Conservation (phyloP, 2,888 invertebrate species). For the Stegana nigrithorax region DNA sequence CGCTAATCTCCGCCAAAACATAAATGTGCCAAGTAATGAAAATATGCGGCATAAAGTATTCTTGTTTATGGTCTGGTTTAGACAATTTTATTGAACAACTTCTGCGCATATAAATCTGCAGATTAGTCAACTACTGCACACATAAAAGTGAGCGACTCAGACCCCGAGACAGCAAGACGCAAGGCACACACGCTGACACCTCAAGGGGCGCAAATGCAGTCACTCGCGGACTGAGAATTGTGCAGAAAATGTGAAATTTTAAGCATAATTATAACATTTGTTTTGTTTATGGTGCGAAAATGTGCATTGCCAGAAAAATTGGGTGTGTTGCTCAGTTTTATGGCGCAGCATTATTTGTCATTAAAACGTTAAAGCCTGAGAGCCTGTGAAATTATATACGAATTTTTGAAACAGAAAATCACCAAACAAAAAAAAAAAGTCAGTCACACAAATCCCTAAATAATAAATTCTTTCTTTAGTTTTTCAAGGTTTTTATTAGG, state of each 20-base stretch:
- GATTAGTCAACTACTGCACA: slow-evolving; percentile 53
- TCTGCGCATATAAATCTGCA: slow-evolving; percentile 65
- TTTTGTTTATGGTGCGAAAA: slow-evolving; percentile 41
- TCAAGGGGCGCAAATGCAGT: too few relatives aligned
- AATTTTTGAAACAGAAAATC: neutral
- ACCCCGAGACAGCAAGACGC: slow-evolving; percentile 14
- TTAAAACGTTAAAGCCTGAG: too few relatives aligned
- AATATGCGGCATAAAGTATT: slow-evolving; percentile 52
- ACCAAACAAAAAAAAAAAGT: neutral
- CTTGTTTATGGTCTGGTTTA: slow-evolving; percentile 59
- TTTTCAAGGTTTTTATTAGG: too few relatives aligned
- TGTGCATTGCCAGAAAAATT: neutral
- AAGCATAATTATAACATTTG: slow-evolving; percentile 59
- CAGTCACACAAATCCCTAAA: neutral
- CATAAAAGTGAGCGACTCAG: neutral
- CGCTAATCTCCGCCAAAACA: slow-evolving; percentile 45
- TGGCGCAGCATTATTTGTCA: neutral
- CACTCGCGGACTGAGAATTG: slow-evolving; percentile 54
- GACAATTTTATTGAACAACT: slow-evolving; percentile 66
- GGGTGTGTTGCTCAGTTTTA: slow-evolving; percentile 7
- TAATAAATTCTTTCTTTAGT: neutral
- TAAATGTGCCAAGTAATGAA: slow-evolving; percentile 40
- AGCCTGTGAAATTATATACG: neutral
- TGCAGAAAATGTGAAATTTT: slow-evolving; percentile 52
- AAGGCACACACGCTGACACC: slow-evolving; percentile 30